Conservation (phyloP, 2,797 vertebrate genomes). For the Knipowitschia caucasica region DNA sequence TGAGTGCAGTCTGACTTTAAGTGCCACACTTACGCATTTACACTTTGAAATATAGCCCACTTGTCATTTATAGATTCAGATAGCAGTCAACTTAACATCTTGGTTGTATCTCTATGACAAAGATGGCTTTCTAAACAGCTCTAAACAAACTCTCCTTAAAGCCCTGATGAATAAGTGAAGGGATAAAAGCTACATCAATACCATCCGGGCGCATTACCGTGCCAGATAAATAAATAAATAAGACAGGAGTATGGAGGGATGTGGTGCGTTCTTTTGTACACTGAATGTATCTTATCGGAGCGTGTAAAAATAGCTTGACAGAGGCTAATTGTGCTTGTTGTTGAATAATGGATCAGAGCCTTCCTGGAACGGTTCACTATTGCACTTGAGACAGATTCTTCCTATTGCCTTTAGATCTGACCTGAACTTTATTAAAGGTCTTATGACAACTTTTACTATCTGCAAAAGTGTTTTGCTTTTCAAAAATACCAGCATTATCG, state of each 20-base stretch:
- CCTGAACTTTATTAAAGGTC: not conserved
- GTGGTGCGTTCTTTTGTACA: constrained; percentile 68
- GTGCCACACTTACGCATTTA: constrained; percentile 46
- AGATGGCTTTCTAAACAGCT: constrained; percentile 59
- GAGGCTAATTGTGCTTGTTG: constrained; percentile 77
- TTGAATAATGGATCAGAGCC: constrained; percentile 81
- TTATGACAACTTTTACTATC: too few species aligned
- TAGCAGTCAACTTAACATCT: constrained; percentile 37
- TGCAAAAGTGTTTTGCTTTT: constrained; percentile 54
- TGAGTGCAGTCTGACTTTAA: constrained; percentile 57
- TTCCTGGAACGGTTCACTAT: constrained; percentile 76
- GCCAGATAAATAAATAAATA: constrained; percentile 78
- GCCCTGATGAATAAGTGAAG: constrained; percentile 73
- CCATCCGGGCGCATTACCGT: constrained; percentile 70
- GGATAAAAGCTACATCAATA: constrained; percentile 75
- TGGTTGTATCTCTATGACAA: constrained; percentile 42
- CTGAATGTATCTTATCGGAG: constrained; percentile 70
- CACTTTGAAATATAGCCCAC: constrained; percentile 41
- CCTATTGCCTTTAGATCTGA: constrained; percentile 57
- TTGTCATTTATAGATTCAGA: constrained; percentile 40
- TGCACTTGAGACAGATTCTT: constrained; percentile 67
- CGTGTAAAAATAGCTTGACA: constrained; percentile 73
- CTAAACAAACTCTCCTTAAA: constrained; percentile 72
- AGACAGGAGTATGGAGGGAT: constrained; percentile 43
- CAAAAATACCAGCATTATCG: too few species aligned